Conservation (phyloP, 2,797 vertebrate species). For the Anomalospiza imberbis region DNA sequence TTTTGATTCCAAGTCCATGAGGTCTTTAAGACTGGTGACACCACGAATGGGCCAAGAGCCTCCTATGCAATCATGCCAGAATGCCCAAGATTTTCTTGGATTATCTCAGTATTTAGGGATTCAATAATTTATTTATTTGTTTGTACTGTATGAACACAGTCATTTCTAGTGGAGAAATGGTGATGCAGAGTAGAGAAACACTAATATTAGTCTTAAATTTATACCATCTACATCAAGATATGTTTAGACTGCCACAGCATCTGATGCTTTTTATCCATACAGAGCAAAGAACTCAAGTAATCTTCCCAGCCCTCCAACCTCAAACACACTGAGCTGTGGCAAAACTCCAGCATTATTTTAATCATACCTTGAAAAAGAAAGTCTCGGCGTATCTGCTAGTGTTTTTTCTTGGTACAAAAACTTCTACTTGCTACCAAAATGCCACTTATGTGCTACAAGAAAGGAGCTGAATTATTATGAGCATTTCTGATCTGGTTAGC, state of each 20-base stretch:
- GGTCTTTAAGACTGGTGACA: background rate
- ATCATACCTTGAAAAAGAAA: background rate
- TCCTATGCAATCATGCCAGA: background rate
- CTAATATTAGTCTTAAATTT: background rate
- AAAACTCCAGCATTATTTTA: background rate
- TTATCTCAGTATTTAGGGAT: background rate
- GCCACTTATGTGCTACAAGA: background rate
- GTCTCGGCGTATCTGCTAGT: background rate
- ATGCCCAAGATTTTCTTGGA: background rate
- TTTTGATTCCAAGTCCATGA: background rate
- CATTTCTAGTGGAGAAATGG: background rate
- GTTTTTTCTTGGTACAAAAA: background rate
- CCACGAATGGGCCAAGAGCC: background rate
- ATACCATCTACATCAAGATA: background rate
- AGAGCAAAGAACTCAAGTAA: background rate
- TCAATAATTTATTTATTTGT: background rate
- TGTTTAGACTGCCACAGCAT: background rate
- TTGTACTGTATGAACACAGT: background rate
- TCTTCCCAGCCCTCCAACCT: background rate
- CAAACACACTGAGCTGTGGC: background rate
- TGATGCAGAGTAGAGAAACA: background rate
- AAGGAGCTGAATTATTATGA: background rate
- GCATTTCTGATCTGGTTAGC: background rate
- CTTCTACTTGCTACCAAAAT: background rate
- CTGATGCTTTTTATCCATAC: background rate